Percentiles rank a stretch among this genome's conserved stretches.
These are phyloP conservation scores for Manis javanica DNA, from an alignment of 2,797 vertebrate genomes.

Conservation along the genomic window DNA sequence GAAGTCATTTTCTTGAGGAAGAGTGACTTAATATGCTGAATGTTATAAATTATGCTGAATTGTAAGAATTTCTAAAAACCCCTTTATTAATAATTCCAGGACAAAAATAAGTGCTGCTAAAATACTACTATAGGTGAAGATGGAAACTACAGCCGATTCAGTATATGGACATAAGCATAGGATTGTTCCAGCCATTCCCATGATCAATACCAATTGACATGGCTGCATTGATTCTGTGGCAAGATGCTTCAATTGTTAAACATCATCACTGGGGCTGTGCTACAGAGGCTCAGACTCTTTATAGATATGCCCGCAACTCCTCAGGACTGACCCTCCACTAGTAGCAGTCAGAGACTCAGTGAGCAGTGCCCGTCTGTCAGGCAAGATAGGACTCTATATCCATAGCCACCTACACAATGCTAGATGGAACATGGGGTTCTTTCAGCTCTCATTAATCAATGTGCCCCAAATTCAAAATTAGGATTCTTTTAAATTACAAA, in stretches of 20 bases:
- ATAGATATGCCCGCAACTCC: background rate
- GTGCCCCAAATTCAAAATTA: background rate
- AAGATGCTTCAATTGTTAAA: constrained; percentile 50
- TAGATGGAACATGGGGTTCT: background rate
- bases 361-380: background rate
- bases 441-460: constrained; percentile 15
- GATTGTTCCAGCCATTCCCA: constrained; percentile 36
- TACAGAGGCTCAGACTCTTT: background rate
- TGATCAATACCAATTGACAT: constrained; percentile 58
- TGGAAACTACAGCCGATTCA: background rate
- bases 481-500: background rate
- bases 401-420: background rate
- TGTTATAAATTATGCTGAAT: background rate
- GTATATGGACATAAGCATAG: background rate
- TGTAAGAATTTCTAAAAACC: too few relatives aligned
- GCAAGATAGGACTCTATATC: background rate
- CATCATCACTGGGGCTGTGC: background rate
- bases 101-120: constrained; percentile 52
- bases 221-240: constrained; percentile 51
- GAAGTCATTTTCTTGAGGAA: constrained; percentile 9
- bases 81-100: constrained; percentile 24
- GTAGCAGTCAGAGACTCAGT: background rate
- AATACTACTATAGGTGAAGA: constrained; percentile 44
- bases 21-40: constrained; percentile 28
- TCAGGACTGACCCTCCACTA: background rate